phyloP scores from a whole-genome alignment of 2,888 invertebrate genomes.

The Synergus umbraculus region DNA sequence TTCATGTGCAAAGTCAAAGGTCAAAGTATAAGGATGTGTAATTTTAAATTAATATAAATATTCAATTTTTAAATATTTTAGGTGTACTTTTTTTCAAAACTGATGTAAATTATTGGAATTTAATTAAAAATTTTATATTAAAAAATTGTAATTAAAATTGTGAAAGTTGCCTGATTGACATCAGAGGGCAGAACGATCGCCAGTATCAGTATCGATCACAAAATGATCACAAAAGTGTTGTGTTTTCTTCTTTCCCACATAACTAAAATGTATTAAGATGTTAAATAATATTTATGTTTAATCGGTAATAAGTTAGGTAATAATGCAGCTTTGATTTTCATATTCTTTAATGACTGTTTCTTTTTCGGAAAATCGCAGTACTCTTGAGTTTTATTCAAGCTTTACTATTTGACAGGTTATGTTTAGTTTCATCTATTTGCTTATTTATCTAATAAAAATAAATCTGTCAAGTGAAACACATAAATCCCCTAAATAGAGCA shows the following conservation, averaged over 20 bases:
- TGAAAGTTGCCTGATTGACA: neutral
- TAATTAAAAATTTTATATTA: neutral
- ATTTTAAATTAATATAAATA: no score
- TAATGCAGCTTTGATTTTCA: neutral
- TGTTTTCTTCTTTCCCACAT: neutral
- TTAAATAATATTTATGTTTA: neutral
- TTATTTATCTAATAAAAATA: neutral
- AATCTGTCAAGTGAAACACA: neutral
- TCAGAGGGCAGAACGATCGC: neutral
- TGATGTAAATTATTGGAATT: neutral
- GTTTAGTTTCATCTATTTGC: neutral
- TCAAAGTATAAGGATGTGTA: no score
- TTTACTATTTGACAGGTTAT: constrained; percentile 22
- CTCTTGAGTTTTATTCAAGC: neutral
- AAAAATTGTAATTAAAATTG: neutral
- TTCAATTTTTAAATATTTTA: no score
- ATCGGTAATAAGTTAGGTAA: neutral
- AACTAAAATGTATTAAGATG: neutral
- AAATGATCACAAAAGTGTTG: neutral
- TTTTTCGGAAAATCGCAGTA: neutral
- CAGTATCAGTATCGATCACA: neutral
- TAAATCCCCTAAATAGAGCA: neutral
- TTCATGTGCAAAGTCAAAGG: no score
- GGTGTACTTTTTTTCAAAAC: no score
- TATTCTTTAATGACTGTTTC: neutral